Percentiles rank a stretch among this genome's conserved stretches.
phyloP scores from a whole-genome alignment of 2,888 invertebrate genomes.

The Protula sp. region DNA sequence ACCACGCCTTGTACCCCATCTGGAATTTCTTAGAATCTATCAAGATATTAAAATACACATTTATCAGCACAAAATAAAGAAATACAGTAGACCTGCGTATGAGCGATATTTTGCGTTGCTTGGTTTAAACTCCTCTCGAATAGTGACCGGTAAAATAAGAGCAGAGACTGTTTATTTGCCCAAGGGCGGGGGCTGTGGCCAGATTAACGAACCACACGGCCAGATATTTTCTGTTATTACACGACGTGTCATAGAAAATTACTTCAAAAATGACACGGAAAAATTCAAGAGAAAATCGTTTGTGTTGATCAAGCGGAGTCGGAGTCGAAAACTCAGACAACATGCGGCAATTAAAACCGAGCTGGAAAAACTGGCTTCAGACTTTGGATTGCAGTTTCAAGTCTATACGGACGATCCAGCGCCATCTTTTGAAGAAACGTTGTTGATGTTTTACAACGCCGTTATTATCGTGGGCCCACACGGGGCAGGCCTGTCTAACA shows the following conservation, averaged over 20 bases:
- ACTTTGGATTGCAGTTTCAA: slow-evolving; percentile 1
- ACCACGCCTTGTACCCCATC: slow-evolving; percentile 3
- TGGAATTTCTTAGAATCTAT: slow-evolving; percentile 3
- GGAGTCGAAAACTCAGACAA: slow-evolving; percentile 5
- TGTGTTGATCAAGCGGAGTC: slow-evolving; percentile 11
- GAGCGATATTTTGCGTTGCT: too few species aligned
- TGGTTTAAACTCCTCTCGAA: not conserved
- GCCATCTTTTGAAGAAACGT: slow-evolving; percentile 4
- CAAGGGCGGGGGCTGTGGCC: not conserved
- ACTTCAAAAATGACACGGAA: not conserved
- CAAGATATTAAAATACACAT: slow-evolving; percentile 6
- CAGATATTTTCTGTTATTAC: not conserved
- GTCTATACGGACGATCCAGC: slow-evolving; percentile 13
- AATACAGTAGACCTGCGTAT: not conserved
- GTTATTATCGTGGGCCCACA: slow-evolving; percentile 8
- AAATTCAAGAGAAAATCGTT: not conserved
- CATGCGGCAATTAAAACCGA: slow-evolving; percentile 3
- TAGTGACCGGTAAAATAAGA: not conserved
- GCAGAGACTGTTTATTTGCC: not conserved
- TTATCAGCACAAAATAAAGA: not conserved
- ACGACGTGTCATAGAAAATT: not conserved
- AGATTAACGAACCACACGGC: not conserved
- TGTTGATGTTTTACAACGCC: slow-evolving; percentile 7
- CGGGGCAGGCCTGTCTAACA: slow-evolving; percentile 12
- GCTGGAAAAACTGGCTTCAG: not conserved